Base-by-base conservation (phyloP, 2,888 invertebrate species). In the Platycnemis pennipes region DNA sequence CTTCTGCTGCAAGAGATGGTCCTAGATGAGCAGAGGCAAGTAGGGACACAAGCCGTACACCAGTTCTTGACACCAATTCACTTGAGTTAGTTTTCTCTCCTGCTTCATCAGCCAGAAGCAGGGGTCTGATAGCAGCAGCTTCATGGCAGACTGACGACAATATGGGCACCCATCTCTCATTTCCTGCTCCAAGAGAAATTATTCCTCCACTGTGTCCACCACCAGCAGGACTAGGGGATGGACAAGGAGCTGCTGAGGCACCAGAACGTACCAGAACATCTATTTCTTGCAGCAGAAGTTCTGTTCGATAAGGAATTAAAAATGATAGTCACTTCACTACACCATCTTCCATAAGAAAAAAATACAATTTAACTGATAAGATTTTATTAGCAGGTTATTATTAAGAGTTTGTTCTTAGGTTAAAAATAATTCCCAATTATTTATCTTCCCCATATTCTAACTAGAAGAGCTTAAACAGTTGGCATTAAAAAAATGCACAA, bases 281-380 rank as follows among this genome's bases (percentile, higher is more conserved):
- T 69, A 98, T 96, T 95, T 98, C 97, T 95, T 97, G 97, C n/a
- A 98, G 96, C 63, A 96, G 95, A 94, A 96, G 94, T 95, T 96
- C 96, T 96, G 94, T 85, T 95, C 95, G 49, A 91, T 7, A 37
- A 26, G 42, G 37, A 16, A 22, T 26, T 22, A 63, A 63, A 63
- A 1, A 89, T 16, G 4, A 53, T 87, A 37, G 5, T 86, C 86
- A 44, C 87, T 87, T 19, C 44, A 86, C 16, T 87, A 22, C 5
- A 26, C 63, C 8, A 63, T 63, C 63, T 63, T 3, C 26, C 63
- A 26, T 22, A n/a, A n/a, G n/a, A n/a, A n/a, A n/a, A n/a, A n/a
- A n/a, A n/a, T n/a, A n/a, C n/a, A n/a, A n/a, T n/a, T n/a, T n/a
- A n/a, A n/a, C n/a, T n/a, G n/a, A n/a, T n/a, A n/a, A n/a, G n/a